Evolutionary conservation across 2,888 invertebrate genomes (phyloP), one percentile per base, ranked within the genome.

Genomic region (Drosophila nr. fundita): DNA sequence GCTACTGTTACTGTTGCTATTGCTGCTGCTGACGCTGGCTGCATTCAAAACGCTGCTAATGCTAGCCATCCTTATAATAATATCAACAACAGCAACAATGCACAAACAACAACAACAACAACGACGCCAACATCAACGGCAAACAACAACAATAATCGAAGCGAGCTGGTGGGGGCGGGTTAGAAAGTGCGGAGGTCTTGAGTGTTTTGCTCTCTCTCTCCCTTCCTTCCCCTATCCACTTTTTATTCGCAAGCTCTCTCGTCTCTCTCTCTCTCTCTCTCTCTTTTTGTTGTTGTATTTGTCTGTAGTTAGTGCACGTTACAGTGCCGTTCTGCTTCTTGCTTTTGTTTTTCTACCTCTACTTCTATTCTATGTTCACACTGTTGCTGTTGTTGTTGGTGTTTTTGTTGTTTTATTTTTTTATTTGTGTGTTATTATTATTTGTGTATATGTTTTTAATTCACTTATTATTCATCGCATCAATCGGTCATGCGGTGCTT

Each of bases 401-500:
- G 38, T 64, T 63, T 32, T 45, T 45, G 36, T 55, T 59, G n/a
- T 50, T 49, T 53, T 30, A 38, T 55, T 45, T 66, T 72, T 36
- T 64, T 48, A 27, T 30, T 54, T 21, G 15, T 45, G 21, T 63
- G 29, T 66, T 66, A 30, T 60, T 36, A 63, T 59, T 21, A 48
- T 64, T 52, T 36, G 18, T n/a, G 34, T 52, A 34, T 52, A 40
- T 65, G 34, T 65, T 64, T 68, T 38, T 50, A 32, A 55, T 59
- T 68, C 53, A 42, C 52, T 65, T 79, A 64, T 84, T 68, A 77
- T 80, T 78, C 60, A 73, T 53, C 45, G 67, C 65, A 48, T 78
- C 77, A 65, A 78, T 78, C 78, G 65, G 79, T 80, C 79, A 79
- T 79, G 79, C 82, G 70, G 34, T 68, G 68, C 68, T 75, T 68